These are phyloP conservation scores for Hermaeophaga mercurialis DNA, from an alignment of 2,888 invertebrate genomes.

Conservation along the genomic window DNA sequence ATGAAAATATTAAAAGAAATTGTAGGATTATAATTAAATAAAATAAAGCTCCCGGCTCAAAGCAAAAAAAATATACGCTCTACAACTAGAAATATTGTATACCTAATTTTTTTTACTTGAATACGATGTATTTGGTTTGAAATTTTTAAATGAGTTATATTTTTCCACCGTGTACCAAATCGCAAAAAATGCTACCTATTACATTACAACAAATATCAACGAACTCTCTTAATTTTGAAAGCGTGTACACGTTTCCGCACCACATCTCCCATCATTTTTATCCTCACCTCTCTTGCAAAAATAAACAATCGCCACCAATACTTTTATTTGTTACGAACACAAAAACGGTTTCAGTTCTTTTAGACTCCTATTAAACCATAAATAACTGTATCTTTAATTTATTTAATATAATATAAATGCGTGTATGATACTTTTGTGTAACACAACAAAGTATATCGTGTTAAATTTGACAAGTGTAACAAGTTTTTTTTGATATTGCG, in stretches of 20 bases:
- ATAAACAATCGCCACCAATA: conserved; percentile 18
- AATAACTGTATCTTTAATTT: background rate
- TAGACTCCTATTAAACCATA: conserved; percentile 4
- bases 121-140: too few species aligned
- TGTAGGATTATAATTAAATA: too few species aligned
- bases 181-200: conserved; percentile 7
- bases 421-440: too few species aligned
- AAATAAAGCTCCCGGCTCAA: too few species aligned
- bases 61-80: too few species aligned
- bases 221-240: conserved; percentile 28
- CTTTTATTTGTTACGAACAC: background rate
- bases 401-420: background rate
- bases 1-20: too few species aligned
- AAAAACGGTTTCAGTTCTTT: conserved; percentile 11
- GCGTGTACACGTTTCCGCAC: conserved; percentile 34
- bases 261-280: conserved; percentile 31
- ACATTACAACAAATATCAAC: conserved; percentile 10
- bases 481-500: too few species aligned
- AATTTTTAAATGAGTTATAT: too few species aligned
- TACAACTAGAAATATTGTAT: too few species aligned
- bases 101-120: too few species aligned
- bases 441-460: too few species aligned
- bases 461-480: too few species aligned
- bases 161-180: background rate
- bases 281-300: conserved; percentile 37